Base-by-base conservation (phyloP, 2,113 vertebrate genomes). In the Thermophis baileyi region DNA sequence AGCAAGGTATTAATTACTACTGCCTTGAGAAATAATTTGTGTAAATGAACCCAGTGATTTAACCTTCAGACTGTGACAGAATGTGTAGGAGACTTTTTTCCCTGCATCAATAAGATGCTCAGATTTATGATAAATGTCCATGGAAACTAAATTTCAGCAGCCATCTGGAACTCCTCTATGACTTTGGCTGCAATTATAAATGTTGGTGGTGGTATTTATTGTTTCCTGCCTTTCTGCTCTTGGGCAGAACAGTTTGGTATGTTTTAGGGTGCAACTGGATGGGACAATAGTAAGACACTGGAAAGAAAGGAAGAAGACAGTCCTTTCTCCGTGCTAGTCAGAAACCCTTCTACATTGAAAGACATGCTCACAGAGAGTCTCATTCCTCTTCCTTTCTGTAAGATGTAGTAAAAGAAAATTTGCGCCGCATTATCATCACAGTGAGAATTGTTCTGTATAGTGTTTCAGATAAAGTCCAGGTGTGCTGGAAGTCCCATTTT, bases 1-100 rank as follows among this genome's bases (percentile, higher is more conserved):
- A 93, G 50, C 30, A 60, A 94, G 86, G 92, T 95, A 94, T 96
- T 95, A 94, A 93, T 88, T 6, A 0, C 44, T 91, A 0, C n/a
- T 91, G 88, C 60, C 95, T 97, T 94, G 86, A 95, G 93, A 96
- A 96, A 95, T 89, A 87, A 91, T 93, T 96, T 87, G 69, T 95
- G 46, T 92, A 95, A 97, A 91, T 93, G 85, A 95, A 94, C 20
- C 53, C 87, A 44, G 94, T 1, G 1, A 55, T 95, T 96, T 94
- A 60, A 85, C 60, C 44, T 69, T 51, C 63, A 92, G 63, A 92
- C 40, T 55, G 35, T 89, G 63, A 55, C 63, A 92, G 44, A 44
- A 51, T 55, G 89, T 40, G 27, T 46, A 89, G 63, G 40, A 85
- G 24, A 49, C 27, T 85, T 88, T 88, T 54, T 89, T 6, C 87